These are phyloP conservation scores for Xylophagus ater DNA, from an alignment of 2,888 invertebrate species.

Conservation along the genomic window DNA sequence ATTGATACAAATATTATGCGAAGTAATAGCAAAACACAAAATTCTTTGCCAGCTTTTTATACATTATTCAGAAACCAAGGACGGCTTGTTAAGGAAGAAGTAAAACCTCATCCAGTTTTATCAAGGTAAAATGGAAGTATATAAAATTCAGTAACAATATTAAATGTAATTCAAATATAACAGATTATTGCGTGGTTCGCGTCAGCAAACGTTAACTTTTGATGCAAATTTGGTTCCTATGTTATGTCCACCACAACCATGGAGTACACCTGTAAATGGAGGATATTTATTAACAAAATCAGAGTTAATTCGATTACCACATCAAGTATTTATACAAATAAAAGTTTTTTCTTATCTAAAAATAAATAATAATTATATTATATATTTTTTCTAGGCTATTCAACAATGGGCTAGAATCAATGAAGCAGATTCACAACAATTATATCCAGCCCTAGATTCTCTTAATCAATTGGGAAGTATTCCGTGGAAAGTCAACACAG, in stretches of 20 bases:
- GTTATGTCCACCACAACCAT: slow-evolving; percentile 75
- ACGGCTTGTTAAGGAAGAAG: slow-evolving; percentile 53
- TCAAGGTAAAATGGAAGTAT: slow-evolving; percentile 33
- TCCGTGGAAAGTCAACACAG: slow-evolving; percentile 85
- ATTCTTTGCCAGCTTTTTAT: slow-evolving; percentile 67
- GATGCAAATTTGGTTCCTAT: slow-evolving; percentile 63
- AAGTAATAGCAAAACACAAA: slow-evolving; percentile 38
- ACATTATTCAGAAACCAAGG: slow-evolving; percentile 60
- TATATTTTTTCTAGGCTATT: slow-evolving; percentile 35
- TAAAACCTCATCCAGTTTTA: slow-evolving; percentile 76
- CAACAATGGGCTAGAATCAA: slow-evolving; percentile 54
- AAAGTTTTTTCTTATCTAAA: too few relatives aligned
- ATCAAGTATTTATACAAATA: slow-evolving; percentile 27
- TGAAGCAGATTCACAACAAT: slow-evolving; percentile 44
- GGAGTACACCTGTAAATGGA: slow-evolving; percentile 57
- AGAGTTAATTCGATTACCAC: slow-evolving; percentile 45
- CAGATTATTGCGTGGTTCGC: slow-evolving; percentile 54
- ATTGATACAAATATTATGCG: slow-evolving; percentile 63
- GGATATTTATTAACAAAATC: slow-evolving; percentile 64
- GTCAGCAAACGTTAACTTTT: slow-evolving; percentile 58
- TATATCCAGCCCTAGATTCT: slow-evolving; percentile 80
- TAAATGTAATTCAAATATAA: slow-evolving; percentile 5
- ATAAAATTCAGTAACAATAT: background rate
- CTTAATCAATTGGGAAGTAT: slow-evolving; percentile 85
- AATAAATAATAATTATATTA: too few relatives aligned